Base-by-base conservation (phyloP, 2,797 vertebrate genomes). In the Zalophus californianus region DNA sequence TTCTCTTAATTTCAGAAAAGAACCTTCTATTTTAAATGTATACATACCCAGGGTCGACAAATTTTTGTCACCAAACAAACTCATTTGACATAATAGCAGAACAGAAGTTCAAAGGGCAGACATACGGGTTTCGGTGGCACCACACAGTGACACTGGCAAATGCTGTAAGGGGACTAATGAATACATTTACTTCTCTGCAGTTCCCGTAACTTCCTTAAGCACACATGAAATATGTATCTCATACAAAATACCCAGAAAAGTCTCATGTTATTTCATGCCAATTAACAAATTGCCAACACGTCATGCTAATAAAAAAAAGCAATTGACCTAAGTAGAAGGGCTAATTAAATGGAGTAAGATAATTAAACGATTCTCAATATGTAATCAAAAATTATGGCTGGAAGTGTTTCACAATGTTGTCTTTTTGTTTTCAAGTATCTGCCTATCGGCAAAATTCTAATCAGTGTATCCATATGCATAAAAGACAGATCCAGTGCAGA, bases 291-390 rank as follows among this genome's bases (percentile, higher is more conserved):
- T 96, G 93, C 92, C 98, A 98, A 98, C 96, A 97, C 95, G 97
- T 95, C 90, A 62, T 96, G 96, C 92, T 98, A 98, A 98, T 98
- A 98, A 98, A 98, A 98, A 98, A 98, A 98, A 98, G 79, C 96
- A 98, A 98, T 96, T 98, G 98, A 98, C 98, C 98, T 98, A 98
- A 98, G 92, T 84, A 98, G 97, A 97, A 87, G 84, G 93, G 98
- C 94, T 99, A 99, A 99, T 99, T 98, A 99, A 98, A 98, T 96
- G 98, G 98, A 98, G 96, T 97, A 98, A 98, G 96, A 97, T 98
- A 98, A 99, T 98, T 98, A 99, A 98, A 98, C 97, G 94, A 98
- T 98, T 98, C 97, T 98, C 93, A 98, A 98, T 98, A 98, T 98
- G 95, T 98, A 98, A 98, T 98, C 97, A 98, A 98, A 98, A 98